Conservation (phyloP, 2,113 vertebrate genomes). For the Siniperca knerii region DNA sequence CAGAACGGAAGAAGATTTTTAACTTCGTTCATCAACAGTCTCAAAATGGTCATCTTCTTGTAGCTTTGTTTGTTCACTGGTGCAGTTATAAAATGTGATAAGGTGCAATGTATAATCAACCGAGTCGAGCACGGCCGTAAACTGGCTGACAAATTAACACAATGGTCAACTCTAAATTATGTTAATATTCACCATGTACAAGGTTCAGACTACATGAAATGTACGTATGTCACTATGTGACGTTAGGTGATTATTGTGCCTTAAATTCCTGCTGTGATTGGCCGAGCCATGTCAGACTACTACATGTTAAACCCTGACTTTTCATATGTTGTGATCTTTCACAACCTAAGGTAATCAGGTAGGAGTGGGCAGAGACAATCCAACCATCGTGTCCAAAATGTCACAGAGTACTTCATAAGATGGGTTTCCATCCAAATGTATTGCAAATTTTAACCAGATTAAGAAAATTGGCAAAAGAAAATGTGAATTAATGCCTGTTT, state of each 20-base stretch:
- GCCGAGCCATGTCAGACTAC: neutral
- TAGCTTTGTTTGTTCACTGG: neutral
- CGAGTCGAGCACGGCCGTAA: neutral
- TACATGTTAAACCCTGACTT: neutral
- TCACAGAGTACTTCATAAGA: neutral
- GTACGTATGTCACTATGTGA: neutral
- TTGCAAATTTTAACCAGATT: too few relatives aligned
- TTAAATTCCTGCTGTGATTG: neutral
- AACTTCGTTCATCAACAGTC: neutral
- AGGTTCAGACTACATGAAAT: neutral
- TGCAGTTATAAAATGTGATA: neutral
- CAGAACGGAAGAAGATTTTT: slow-evolving; percentile 19
- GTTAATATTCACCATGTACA: neutral
- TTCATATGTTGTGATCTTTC: neutral
- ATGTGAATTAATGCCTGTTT: too few relatives aligned
- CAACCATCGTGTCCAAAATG: neutral
- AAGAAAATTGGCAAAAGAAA: too few relatives aligned
- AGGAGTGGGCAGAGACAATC: neutral
- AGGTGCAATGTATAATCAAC: neutral
- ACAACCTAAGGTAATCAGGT: neutral
- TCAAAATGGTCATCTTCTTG: neutral
- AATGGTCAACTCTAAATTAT: neutral
- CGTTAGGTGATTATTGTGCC: neutral
- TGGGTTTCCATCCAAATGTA: too few relatives aligned
- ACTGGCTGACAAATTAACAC: neutral